A percentile compares a stretch with the other conserved stretches of the same genome.
Conservation (phyloP, 2,113 vertebrate species). For the Aix galericulata region DNA sequence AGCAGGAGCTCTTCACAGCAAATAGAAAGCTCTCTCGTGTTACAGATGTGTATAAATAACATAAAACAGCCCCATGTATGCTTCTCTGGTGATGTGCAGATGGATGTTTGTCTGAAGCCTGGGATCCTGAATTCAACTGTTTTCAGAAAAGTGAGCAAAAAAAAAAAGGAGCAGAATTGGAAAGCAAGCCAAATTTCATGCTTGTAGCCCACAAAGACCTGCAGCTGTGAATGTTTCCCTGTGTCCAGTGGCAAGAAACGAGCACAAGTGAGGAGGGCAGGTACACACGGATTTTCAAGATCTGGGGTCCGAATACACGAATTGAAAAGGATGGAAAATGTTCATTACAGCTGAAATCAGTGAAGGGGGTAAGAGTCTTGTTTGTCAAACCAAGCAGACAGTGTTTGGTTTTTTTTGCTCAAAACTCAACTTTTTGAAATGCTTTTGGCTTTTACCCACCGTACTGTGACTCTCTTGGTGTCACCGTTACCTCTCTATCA, state of each 20-base stretch:
- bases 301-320: too few relatives aligned
- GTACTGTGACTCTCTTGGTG: neutral
- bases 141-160: neutral
- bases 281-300: neutral
- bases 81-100: neutral
- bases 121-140: neutral
- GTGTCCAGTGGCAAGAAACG: neutral
- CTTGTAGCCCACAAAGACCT: neutral
- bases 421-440: neutral
- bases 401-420: neutral
- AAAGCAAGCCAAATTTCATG: neutral
- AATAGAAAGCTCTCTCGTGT: neutral
- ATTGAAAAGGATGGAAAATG: neutral
- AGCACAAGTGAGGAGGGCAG: neutral
- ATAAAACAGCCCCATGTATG: accelerated
- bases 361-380: neutral
- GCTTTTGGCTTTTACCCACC: neutral
- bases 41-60: neutral
- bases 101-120: neutral
- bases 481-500: neutral
- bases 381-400: neutral
- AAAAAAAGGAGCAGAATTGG: neutral
- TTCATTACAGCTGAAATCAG: neutral
- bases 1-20: neutral
- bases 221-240: neutral